Conservation (phyloP, 2,888 invertebrate species). For the Limnephilus rhombicus region DNA sequence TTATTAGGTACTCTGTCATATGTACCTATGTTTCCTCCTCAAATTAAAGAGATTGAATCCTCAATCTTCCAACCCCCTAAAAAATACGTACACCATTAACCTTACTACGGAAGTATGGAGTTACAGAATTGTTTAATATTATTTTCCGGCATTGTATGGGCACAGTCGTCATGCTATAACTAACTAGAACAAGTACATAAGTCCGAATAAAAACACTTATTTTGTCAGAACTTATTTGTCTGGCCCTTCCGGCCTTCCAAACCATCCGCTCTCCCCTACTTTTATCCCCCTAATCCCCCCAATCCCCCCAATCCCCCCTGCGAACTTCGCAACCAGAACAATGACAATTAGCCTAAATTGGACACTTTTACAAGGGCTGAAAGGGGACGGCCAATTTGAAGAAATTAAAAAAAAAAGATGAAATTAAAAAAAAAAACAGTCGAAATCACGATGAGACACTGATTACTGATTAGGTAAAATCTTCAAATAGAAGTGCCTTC, state of each 20-base stretch:
- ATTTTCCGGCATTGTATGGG: background rate
- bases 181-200: background rate
- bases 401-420: no score
- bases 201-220: background rate
- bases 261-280: background rate
- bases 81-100: no score
- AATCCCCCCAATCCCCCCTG: background rate
- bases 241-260: background rate
- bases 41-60: no score
- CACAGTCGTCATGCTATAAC: background rate
- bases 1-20: no score
- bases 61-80: no score
- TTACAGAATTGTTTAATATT: background rate
- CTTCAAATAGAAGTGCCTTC: no score
- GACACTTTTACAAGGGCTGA: background rate
- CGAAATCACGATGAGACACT: no score
- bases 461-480: no score
- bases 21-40: no score
- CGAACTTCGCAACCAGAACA: slow-evolving; percentile 21
- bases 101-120: background rate
- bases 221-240: slow-evolving; percentile 13
- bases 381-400: background rate
- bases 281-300: background rate
- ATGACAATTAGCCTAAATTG: slow-evolving; percentile 16
- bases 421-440: no score